Percentiles rank a stretch among this genome's conserved stretches.
Conservation (phyloP, 1,140 invertebrate species). For the Eueides isabella region DNA sequence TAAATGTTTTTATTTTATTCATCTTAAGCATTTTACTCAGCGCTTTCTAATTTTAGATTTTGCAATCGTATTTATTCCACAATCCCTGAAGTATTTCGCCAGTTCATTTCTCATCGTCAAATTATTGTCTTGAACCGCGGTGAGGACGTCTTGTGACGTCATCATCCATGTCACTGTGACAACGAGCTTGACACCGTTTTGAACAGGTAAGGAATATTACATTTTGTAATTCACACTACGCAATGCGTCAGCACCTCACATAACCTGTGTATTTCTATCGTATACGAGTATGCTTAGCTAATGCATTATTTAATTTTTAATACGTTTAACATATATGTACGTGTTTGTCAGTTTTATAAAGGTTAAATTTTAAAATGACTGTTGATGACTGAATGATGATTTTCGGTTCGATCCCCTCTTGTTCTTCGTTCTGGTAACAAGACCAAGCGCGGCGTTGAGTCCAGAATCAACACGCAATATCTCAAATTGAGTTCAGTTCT, state of each 20-base stretch:
- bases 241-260: background rate
- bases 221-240: background rate
- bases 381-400: too few relatives aligned
- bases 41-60: background rate
- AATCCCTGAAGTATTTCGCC: background rate
- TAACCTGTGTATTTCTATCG: background rate
- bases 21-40: background rate
- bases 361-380: too few relatives aligned
- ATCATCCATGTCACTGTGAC: slow-evolving; percentile 8
- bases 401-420: too few relatives aligned
- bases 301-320: too few relatives aligned
- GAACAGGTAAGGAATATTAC: background rate
- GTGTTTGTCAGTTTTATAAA: too few relatives aligned
- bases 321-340: too few relatives aligned
- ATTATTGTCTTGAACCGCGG: slow-evolving; percentile 13
- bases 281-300: too few relatives aligned
- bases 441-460: too few relatives aligned
- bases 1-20: background rate
- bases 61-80: background rate
- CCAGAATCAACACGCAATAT: too few relatives aligned
- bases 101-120: slow-evolving; percentile 19
- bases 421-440: too few relatives aligned
- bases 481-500: too few relatives aligned
- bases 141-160: slow-evolving; percentile 13
- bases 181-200: slow-evolving; percentile 5